A percentile compares a stretch with the other conserved stretches of the same genome.
Evolutionary conservation across 1,140 invertebrate species (phyloP).

Genomic region (Trachymyrmex cornetzi): DNA sequence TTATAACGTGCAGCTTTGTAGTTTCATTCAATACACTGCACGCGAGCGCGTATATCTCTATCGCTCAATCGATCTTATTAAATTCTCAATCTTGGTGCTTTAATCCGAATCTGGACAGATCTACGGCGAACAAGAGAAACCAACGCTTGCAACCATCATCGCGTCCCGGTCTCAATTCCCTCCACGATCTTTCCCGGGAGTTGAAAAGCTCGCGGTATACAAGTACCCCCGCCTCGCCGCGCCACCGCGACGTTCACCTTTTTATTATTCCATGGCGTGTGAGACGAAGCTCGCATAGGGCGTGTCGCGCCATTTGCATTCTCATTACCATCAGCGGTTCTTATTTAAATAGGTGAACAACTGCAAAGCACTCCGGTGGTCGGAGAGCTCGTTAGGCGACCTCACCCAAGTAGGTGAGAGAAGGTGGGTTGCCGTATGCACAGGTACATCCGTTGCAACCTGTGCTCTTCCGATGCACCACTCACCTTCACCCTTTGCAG

Average conservation of each 20-base stretch:
- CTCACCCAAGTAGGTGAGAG: neutral
- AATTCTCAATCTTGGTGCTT: constrained; percentile 23
- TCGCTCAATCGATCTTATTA: constrained; percentile 23
- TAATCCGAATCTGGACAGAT: neutral
- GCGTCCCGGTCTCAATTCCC: neutral
- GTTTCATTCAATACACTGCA: neutral
- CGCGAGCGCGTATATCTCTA: neutral
- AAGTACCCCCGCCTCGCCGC: neutral
- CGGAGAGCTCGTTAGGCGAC: constrained; percentile 65
- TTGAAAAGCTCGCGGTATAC: constrained; percentile 20
- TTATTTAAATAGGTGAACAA: constrained; percentile 80
- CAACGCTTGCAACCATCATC: neutral
- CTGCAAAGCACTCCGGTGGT: constrained; percentile 68
- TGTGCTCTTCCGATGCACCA: neutral
- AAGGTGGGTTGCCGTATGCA: neutral
- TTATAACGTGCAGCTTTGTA: neutral
- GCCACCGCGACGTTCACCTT: constrained; percentile 52
- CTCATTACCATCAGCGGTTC: constrained; percentile 80
- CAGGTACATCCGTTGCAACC: constrained; percentile 48
- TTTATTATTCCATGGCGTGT: constrained; percentile 72
- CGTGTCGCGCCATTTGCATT: constrained; percentile 79
- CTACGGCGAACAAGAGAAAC: neutral
- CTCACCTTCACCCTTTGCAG: neutral
- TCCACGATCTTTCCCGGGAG: neutral
- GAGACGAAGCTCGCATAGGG: constrained; percentile 72